A percentile compares a stretch with the other conserved stretches of the same genome.
phyloP scores from a whole-genome alignment of 2,888 invertebrate genomes.

The Noctua comes region DNA sequence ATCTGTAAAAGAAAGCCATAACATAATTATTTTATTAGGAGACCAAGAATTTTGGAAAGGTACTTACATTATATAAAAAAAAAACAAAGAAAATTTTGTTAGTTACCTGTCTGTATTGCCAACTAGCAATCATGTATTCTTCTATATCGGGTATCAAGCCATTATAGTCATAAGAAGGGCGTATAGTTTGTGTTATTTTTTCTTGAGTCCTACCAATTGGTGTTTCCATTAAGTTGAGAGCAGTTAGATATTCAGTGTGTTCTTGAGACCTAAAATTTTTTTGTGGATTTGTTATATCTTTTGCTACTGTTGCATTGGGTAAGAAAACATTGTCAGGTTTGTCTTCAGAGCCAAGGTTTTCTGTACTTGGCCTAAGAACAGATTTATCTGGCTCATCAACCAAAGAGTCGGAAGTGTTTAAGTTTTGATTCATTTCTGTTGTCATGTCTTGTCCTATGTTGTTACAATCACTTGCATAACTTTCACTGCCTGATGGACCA shows the following conservation, averaged over 20 bases:
- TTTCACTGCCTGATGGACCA: slow-evolving; percentile 69
- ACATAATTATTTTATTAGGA: not conserved
- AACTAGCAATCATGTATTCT: slow-evolving; percentile 86
- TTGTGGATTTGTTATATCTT: slow-evolving; percentile 5
- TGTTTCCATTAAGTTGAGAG: slow-evolving; percentile 36
- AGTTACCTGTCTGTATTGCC: slow-evolving; percentile 92
- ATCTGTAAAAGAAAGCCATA: slow-evolving; percentile 81
- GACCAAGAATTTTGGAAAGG: not conserved
- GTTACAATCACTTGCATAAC: slow-evolving; percentile 59
- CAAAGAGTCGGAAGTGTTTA: slow-evolving; percentile 79
- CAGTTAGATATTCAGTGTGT: slow-evolving; percentile 47
- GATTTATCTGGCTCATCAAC: slow-evolving; percentile 76
- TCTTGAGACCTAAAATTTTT: slow-evolving; percentile 70
- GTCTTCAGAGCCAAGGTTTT: slow-evolving; percentile 71
- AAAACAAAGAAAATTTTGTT: not conserved
- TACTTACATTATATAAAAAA: too few relatives aligned
- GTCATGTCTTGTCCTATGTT: slow-evolving; percentile 79
- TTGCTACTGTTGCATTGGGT: too few relatives aligned
- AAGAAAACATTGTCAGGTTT: slow-evolving; percentile 54
- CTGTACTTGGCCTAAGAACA: slow-evolving; percentile 72
- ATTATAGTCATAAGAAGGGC: not conserved
- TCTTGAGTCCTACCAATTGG: slow-evolving; percentile 7
- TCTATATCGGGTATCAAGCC: slow-evolving; percentile 66
- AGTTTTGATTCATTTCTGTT: slow-evolving; percentile 82
- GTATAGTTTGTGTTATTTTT: not conserved